Evolutionary conservation across 1,140 invertebrate species (phyloP).

Genomic region (Panulirus ornatus): DNA sequence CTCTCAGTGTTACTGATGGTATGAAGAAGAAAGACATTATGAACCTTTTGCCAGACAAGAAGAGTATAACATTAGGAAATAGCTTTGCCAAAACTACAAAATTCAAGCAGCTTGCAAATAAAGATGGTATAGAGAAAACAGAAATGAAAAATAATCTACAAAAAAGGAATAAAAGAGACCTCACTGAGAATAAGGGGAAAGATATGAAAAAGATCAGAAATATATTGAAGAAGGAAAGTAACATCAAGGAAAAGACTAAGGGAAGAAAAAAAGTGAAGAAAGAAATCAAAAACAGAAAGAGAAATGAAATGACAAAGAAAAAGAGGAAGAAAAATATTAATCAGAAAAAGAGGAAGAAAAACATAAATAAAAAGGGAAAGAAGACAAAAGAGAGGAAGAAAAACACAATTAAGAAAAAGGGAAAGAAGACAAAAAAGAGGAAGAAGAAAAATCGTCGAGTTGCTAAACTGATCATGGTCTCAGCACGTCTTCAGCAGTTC

Average conservation of each 20-base stretch:
- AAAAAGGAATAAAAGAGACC: too few relatives aligned
- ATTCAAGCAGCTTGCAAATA: neutral
- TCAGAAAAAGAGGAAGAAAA: neutral
- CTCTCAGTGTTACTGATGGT: neutral
- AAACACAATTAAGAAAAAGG: neutral
- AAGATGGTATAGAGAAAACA: neutral
- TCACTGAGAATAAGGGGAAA: neutral
- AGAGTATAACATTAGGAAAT: neutral
- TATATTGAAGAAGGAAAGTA: neutral
- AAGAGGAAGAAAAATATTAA: neutral
- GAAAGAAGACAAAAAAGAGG: neutral
- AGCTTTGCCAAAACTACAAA: neutral
- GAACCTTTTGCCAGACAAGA: neutral
- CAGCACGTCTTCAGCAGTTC: constrained; percentile 13
- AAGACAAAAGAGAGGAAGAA: neutral
- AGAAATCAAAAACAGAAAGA: neutral
- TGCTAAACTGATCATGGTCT: constrained; percentile 19
- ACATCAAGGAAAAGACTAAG: neutral
- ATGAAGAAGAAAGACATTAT: too few relatives aligned
- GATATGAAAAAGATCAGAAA: neutral
- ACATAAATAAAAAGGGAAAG: neutral
- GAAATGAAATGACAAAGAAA: neutral
- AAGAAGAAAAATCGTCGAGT: neutral
- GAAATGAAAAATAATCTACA: neutral
- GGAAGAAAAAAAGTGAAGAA: neutral